A percentile compares a stretch with the other conserved stretches of the same genome.
Conservation (phyloP, 23 tunicate genomes). For the Diplosoma virens region DNA sequence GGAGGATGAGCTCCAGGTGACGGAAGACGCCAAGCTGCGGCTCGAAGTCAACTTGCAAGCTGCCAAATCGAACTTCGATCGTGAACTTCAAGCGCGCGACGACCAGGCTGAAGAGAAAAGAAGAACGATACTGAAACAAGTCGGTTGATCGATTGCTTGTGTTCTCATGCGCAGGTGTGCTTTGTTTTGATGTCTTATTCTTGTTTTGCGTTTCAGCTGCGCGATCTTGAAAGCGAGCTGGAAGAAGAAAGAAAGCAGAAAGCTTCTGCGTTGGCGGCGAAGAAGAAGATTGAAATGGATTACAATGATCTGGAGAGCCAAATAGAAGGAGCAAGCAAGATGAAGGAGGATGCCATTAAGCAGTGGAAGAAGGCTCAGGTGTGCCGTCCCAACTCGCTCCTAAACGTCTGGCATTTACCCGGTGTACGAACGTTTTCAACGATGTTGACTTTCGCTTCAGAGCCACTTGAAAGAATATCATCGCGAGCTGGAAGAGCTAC, state of each 20-base stretch:
- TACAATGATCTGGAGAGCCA: conserved; percentile 75
- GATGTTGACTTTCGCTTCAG: conserved; percentile 41
- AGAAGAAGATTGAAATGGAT: conserved; percentile 98
- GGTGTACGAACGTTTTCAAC: no score
- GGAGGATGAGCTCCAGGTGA: conserved; percentile 97
- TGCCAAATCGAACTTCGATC: conserved; percentile 87
- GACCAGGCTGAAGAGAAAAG: conserved; percentile 96
- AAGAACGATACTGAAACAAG: conserved; percentile 74
- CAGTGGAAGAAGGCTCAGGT: conserved; percentile 94
- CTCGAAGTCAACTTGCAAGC: conserved; percentile 96
- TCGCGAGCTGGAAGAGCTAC: conserved; percentile 74
- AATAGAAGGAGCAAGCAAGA: conserved; percentile 68
- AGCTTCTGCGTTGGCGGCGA: conserved; percentile 73
- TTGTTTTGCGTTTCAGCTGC: conserved; percentile 10
- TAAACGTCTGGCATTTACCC: not conserved
- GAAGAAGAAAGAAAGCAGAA: conserved; percentile 95
- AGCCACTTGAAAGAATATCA: conserved; percentile 74
- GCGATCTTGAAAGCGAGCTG: conserved; percentile 84
- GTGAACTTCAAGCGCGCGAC: conserved; percentile 71
- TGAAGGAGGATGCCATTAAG: conserved; percentile 79
- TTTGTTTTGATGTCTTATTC: not conserved
- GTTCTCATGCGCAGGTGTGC: not conserved
- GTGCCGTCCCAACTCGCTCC: not conserved
- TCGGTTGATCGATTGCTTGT: not conserved
- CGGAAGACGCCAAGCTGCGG: conserved; percentile 94